A percentile compares a stretch with the other conserved stretches of the same genome.
These are phyloP conservation scores for Drosophila falleni DNA, from an alignment of 2,888 invertebrate genomes.

Conservation along the genomic window DNA sequence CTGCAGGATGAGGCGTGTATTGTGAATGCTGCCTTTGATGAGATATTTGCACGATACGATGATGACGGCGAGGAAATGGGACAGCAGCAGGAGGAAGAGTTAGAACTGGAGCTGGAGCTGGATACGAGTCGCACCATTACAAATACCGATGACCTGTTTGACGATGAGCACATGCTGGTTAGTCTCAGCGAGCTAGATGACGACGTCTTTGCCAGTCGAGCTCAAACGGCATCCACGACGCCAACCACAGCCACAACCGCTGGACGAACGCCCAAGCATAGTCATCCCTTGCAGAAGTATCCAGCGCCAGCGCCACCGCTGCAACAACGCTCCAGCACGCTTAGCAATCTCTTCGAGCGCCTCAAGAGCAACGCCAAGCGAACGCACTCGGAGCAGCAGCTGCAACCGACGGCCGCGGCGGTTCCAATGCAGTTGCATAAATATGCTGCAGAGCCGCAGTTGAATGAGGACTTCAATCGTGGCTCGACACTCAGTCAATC, in stretches of 20 bases:
- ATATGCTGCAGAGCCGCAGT: conserved; percentile 68
- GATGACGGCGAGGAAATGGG: conserved; percentile 66
- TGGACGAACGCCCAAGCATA: conserved; percentile 75
- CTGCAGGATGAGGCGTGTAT: conserved; percentile 78
- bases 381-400: conserved; percentile 70
- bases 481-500: conserved; percentile 85
- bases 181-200: conserved; percentile 77
- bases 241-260: conserved; percentile 58
- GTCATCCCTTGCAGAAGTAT: conserved; percentile 65
- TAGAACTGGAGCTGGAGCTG: conserved; percentile 31
- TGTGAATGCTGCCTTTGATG: conserved; percentile 84
- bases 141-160: conserved; percentile 62
- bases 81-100: conserved; percentile 50
- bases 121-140: conserved; percentile 40
- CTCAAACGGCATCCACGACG: conserved; percentile 61
- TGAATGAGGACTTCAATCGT: conserved; percentile 83
- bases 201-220: conserved; percentile 71
- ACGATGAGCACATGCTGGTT: conserved; percentile 76
- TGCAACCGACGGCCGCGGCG: conserved; percentile 34
- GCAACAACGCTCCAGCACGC: conserved; percentile 75
- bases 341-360: conserved; percentile 82
- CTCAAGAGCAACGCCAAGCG: conserved; percentile 58
- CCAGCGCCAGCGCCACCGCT: conserved; percentile 72
- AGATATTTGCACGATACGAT: conserved; percentile 82
- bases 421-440: conserved; percentile 55